Evolutionary conservation across 2,113 vertebrate species (phyloP).

Genomic region (Vulpes ferrilata): DNA sequence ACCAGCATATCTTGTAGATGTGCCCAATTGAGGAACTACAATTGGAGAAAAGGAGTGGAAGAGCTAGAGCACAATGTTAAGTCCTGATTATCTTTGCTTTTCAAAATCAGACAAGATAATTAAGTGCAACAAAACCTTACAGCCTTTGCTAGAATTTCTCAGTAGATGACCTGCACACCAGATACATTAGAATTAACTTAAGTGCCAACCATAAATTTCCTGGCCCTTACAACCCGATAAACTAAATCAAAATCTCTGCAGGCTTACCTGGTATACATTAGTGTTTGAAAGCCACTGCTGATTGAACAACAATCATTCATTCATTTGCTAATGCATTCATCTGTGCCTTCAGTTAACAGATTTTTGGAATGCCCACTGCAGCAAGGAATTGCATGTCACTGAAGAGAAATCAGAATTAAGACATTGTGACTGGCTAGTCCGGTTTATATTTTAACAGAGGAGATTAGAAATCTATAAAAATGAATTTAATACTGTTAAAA

Average conservation of each 20-base stretch:
- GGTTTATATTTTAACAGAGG: background rate
- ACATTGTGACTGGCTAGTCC: background rate
- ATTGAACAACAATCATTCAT: background rate
- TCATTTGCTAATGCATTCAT: background rate
- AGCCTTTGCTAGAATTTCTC: background rate
- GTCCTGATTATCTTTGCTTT: background rate
- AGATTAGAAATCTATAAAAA: background rate
- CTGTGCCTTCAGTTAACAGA: background rate
- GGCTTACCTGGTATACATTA: background rate
- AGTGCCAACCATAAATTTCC: background rate
- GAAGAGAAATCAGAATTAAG: background rate
- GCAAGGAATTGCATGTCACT: background rate
- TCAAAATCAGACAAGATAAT: background rate
- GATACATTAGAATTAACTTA: background rate
- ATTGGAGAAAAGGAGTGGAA: background rate
- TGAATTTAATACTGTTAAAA: background rate
- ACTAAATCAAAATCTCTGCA: background rate
- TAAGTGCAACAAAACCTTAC: background rate
- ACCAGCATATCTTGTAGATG: background rate
- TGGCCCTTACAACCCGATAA: background rate
- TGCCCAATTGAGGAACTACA: background rate
- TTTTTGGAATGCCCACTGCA: background rate
- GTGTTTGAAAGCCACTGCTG: background rate
- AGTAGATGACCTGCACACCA: no score
- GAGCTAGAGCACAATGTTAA: background rate